These are phyloP conservation scores for Panulirus ornatus DNA, from an alignment of 1,140 invertebrate species.

Conservation along the genomic window DNA sequence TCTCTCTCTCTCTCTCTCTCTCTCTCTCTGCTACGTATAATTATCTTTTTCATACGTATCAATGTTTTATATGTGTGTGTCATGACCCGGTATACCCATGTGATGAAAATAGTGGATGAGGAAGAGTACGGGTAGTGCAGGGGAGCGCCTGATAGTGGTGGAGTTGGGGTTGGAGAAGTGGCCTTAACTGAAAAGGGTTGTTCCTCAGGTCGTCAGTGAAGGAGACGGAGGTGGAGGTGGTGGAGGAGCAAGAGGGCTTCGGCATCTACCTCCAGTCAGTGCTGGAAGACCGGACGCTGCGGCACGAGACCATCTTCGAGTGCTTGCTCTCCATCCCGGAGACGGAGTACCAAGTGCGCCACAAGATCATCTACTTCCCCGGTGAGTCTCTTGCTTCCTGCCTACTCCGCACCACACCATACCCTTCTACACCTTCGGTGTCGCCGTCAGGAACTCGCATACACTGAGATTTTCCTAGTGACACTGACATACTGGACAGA, in stretches of 20 bases:
- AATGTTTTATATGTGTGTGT: too few species aligned
- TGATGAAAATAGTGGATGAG: too few species aligned
- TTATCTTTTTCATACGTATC: too few species aligned
- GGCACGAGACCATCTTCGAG: constrained; percentile 59
- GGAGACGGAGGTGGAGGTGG: constrained; percentile 30
- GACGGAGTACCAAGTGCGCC: constrained; percentile 52
- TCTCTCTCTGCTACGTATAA: too few species aligned
- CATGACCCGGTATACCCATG: too few species aligned
- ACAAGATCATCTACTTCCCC: constrained; percentile 60
- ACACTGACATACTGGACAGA: background rate
- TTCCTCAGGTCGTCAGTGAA: background rate
- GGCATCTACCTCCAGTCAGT: constrained; percentile 51
- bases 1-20: background rate
- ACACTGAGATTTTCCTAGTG: too few species aligned
- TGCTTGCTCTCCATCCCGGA: constrained; percentile 54
- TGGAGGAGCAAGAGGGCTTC: constrained; percentile 50
- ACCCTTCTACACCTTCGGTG: background rate
- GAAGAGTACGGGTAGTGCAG: too few species aligned
- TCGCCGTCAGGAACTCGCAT: too few species aligned
- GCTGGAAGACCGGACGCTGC: constrained; percentile 37
- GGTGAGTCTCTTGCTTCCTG: constrained; percentile 1
- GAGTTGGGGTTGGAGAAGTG: too few species aligned
- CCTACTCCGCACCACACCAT: background rate
- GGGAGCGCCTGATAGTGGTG: too few species aligned
- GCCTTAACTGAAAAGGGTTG: too few species aligned